Percentiles rank a stretch among this genome's conserved stretches.
phyloP scores from a whole-genome alignment of 2,797 vertebrate genomes.

The Leptodactylus fallax region DNA sequence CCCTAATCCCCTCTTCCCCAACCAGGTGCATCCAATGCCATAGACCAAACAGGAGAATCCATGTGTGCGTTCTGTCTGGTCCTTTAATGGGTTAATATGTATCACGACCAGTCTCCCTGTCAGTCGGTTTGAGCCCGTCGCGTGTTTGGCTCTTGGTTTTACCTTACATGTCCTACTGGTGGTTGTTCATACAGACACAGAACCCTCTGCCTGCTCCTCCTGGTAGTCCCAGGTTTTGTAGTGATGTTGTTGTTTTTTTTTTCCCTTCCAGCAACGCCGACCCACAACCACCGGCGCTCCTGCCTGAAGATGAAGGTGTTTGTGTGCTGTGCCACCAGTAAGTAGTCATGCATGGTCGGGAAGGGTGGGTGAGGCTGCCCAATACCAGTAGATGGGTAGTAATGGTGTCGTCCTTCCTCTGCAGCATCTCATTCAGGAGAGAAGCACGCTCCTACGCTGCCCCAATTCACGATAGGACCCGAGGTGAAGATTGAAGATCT shows the following conservation, averaged over 20 bases:
- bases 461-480: constrained; percentile 92
- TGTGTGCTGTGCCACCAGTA: constrained; percentile 93
- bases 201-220: not conserved
- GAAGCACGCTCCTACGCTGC: constrained; percentile 86
- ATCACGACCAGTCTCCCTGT: too few species aligned
- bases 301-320: constrained; percentile 95
- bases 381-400: not conserved
- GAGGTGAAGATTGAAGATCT: constrained; percentile 93
- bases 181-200: not conserved
- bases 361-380: too few species aligned
- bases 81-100: too few species aligned
- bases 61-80: too few species aligned
- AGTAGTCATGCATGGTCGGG: constrained; percentile 61
- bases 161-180: too few species aligned
- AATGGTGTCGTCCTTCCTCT: constrained; percentile 67
- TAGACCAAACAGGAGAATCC: too few species aligned
- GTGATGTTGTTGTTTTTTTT: not conserved
- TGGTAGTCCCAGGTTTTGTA: too few species aligned
- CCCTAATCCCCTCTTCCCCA: too few species aligned
- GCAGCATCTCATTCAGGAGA: constrained; percentile 85
- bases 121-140: too few species aligned
- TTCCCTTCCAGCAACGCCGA: constrained; percentile 83
- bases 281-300: constrained; percentile 89
- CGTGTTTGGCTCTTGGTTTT: too few species aligned
- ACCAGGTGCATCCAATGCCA: too few species aligned